These are phyloP conservation scores for Phoxinus phoxinus DNA, from an alignment of 2,113 vertebrate species.

Conservation along the genomic window DNA sequence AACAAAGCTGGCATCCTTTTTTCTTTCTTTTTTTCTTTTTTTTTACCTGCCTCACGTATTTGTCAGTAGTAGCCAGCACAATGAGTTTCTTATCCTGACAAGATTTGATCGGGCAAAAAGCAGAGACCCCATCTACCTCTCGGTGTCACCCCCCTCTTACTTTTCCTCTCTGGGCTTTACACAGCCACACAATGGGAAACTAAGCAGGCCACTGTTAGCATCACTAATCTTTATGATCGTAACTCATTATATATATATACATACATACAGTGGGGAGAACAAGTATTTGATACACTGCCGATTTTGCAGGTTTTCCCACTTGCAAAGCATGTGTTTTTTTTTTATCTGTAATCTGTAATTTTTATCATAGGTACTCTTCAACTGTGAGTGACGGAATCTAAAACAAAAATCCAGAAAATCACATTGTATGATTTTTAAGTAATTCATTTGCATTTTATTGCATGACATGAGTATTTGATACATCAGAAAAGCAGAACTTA, in stretches of 20 bases:
- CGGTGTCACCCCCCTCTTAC: background rate
- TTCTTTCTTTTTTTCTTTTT: background rate
- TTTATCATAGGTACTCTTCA: too few species aligned
- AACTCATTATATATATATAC: background rate
- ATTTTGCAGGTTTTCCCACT: too few species aligned
- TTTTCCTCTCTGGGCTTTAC: background rate
- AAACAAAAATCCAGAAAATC: too few species aligned
- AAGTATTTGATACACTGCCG: too few species aligned
- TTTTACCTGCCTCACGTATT: constrained; percentile 42
- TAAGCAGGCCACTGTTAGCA: background rate
- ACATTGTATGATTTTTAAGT: too few species aligned
- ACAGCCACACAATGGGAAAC: background rate
- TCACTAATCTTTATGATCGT: background rate
- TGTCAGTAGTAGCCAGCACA: constrained; percentile 44
- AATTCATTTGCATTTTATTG: too few species aligned
- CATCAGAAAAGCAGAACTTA: too few species aligned
- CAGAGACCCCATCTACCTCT: constrained; percentile 27
- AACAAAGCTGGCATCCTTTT: constrained; percentile 44
- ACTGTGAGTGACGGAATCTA: too few species aligned
- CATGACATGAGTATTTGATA: too few species aligned
- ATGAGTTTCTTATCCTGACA: constrained; percentile 46
- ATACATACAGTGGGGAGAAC: too few species aligned
- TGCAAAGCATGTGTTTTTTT: too few species aligned
- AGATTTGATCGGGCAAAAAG: constrained; percentile 61
- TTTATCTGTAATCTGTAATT: too few species aligned